These are phyloP conservation scores for Luffia ferchaultella DNA, from an alignment of 2,888 invertebrate genomes.

Conservation along the genomic window DNA sequence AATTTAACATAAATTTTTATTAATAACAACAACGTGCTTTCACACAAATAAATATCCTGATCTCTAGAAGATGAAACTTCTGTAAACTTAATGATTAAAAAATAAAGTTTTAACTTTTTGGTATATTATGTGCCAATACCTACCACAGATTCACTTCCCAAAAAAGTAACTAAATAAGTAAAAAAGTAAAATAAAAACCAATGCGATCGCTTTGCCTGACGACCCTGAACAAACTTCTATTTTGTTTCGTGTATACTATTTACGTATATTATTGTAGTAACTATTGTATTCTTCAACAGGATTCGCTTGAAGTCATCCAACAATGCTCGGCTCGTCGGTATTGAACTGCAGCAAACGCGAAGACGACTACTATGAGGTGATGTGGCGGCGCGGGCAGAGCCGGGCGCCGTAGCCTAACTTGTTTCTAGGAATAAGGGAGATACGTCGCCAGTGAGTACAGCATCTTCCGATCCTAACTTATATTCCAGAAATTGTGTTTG, in stretches of 20 bases:
- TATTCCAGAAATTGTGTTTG: too few species aligned
- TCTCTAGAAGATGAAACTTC: too few species aligned
- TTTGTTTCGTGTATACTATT: background rate
- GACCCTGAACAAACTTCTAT: background rate
- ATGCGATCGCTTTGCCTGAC: background rate
- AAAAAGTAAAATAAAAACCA: background rate
- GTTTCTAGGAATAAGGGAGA: background rate
- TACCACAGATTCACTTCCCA: background rate
- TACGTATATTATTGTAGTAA: background rate
- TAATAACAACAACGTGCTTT: too few species aligned
- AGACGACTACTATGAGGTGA: constrained; percentile 48
- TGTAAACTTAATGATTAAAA: too few species aligned
- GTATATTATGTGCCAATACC: background rate
- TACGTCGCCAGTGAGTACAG: background rate
- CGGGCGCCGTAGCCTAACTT: constrained; percentile 46
- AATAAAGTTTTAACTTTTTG: background rate
- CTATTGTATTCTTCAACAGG: constrained; percentile 20
- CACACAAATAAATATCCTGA: too few species aligned
- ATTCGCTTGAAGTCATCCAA: constrained; percentile 19
- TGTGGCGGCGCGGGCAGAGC: constrained; percentile 55
- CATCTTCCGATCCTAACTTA: too few species aligned
- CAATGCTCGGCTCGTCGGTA: constrained; percentile 39
- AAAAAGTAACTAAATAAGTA: too few species aligned
- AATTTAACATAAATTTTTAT: too few species aligned
- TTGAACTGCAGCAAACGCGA: constrained; percentile 41